Evolutionary conservation across 23 tunicate species (phyloP).

Genomic region (Trididemnum nubilum): DNA sequence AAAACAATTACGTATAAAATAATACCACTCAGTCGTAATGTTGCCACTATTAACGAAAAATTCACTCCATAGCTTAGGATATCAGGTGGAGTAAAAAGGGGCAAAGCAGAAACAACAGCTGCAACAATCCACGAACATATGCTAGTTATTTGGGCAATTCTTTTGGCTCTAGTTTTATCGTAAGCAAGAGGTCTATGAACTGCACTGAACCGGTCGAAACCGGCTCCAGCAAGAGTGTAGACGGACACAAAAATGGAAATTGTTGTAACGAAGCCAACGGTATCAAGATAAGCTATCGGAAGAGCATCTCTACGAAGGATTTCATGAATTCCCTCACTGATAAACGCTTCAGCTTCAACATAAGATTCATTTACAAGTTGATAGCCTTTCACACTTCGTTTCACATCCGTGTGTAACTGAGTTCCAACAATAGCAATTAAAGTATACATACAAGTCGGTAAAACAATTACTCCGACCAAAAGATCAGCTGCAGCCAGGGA

Average conservation of each 20-base stretch:
- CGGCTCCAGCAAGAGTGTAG: slow-evolving; percentile 66
- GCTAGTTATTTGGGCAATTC: slow-evolving; percentile 29
- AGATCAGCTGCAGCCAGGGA: slow-evolving; percentile 62
- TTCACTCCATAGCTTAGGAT: background rate
- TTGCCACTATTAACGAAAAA: background rate
- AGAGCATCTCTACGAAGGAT: background rate
- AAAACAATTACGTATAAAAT: slow-evolving; percentile 40
- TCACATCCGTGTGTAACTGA: background rate
- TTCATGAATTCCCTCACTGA: background rate
- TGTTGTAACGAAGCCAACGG: slow-evolving; percentile 69
- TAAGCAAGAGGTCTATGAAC: slow-evolving; percentile 58
- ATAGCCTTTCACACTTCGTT: slow-evolving; percentile 14
- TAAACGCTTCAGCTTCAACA: background rate
- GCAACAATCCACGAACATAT: slow-evolving; percentile 42
- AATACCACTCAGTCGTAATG: slow-evolving; percentile 21
- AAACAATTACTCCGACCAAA: slow-evolving; percentile 47
- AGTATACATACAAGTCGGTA: slow-evolving; percentile 50
- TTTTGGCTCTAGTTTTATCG: slow-evolving; percentile 54
- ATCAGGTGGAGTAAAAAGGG: background rate
- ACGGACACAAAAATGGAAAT: slow-evolving; percentile 63
- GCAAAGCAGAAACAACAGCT: slow-evolving; percentile 40
- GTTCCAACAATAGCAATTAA: slow-evolving; percentile 7
- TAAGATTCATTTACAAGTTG: background rate
- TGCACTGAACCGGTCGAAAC: slow-evolving; percentile 65
- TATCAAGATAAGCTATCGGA: slow-evolving; percentile 5